Base-by-base conservation (phyloP, 2,888 invertebrate genomes). In the Apotomis capreana region DNA sequence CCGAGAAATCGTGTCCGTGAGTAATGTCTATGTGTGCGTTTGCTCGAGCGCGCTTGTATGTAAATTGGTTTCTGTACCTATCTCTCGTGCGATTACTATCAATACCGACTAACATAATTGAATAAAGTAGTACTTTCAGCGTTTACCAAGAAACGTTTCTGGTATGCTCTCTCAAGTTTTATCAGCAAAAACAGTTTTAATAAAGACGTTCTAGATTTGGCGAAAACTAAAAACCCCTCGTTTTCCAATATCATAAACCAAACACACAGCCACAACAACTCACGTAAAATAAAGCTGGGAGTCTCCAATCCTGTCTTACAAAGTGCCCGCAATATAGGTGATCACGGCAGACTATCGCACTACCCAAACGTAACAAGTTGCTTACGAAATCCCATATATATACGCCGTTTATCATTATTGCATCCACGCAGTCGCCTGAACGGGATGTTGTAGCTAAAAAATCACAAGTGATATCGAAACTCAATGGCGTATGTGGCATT, bases 241-340 rank as follows among this genome's bases (percentile, higher is more conserved):
- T 26, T 65, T 55, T 26, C 46, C 57, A 65, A 65, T 57, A 65
- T 57, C 65, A 65, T 65, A 65, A 65, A 65, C 55, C 26, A 65
- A 64, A 55, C 57, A 55, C 65, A 57, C 26, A 44, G n/a, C 54
- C 54, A 55, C 65, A 65, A 67, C 67, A 70, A 70, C 67, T 70
- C 67, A 61, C 70, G 55, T 15, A 37, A 49, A 70, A 64, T 64
- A 64, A 57, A 64, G 65, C 57, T 10, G 55, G 65, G 67, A 61
- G 70, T 70, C 67, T 61, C 70, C 70, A 54, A 64, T 52, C 60
- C 40, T 55, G 55, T 70, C 70, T 67, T 67, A 67, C 70, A 71
- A 71, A 71, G 67, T 62, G 64, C 67, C 71, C 55, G 61, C 61
- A 68, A 71, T 71, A 62, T 71, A 71, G 57, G 71, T 71, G 71